A percentile compares a stretch with the other conserved stretches of the same genome.
These are phyloP conservation scores for Setophaga coronata DNA, from an alignment of 2,113 vertebrate genomes.

Conservation along the genomic window DNA sequence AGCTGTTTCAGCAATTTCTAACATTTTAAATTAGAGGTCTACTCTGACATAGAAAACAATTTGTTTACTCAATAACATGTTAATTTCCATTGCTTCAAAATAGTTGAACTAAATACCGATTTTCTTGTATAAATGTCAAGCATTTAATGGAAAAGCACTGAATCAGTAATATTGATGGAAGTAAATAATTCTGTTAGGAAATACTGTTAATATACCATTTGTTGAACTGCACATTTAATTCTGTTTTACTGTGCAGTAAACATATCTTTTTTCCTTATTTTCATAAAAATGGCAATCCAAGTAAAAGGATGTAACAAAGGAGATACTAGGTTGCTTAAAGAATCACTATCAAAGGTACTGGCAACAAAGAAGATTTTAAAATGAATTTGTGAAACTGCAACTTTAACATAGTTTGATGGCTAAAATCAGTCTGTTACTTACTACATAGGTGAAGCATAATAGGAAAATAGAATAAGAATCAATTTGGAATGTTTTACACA, in stretches of 20 bases:
- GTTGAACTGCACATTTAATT: background rate
- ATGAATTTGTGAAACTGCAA: background rate
- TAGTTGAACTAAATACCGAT: background rate
- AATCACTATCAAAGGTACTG: background rate
- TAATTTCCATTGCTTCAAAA: background rate
- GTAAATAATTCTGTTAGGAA: background rate
- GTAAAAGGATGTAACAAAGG: background rate
- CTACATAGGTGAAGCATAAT: background rate
- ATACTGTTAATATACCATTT: background rate
- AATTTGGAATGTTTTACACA: background rate
- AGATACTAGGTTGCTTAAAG: background rate
- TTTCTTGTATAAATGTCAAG: background rate
- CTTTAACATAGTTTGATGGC: background rate
- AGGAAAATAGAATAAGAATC: background rate
- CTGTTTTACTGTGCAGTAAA: background rate
- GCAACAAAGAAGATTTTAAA: background rate
- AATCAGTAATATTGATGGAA: background rate
- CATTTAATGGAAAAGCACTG: background rate
- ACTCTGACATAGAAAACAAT: too few relatives aligned
- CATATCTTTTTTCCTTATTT: background rate
- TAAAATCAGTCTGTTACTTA: background rate
- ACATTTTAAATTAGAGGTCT: background rate
- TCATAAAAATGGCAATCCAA: background rate
- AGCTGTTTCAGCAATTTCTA: background rate
- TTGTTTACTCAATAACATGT: background rate